Evolutionary conservation across 2,888 invertebrate genomes (phyloP).

Genomic region (Hipparchia semele): DNA sequence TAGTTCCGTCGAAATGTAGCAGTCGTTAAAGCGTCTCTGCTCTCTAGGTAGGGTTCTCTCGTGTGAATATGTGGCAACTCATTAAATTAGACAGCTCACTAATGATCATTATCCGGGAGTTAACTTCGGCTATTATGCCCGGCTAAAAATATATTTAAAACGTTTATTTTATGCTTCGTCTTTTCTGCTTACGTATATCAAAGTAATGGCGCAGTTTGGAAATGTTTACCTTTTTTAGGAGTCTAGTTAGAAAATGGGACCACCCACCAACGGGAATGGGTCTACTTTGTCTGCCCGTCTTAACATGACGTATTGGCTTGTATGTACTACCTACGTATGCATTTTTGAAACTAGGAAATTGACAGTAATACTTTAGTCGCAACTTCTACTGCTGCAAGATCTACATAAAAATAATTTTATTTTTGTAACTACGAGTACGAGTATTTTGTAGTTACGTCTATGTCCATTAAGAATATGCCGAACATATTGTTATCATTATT

Average conservation of each 20-base stretch:
- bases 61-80: conserved; percentile 32
- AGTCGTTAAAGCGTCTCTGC: conserved; percentile 7
- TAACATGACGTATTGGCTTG: too few species aligned
- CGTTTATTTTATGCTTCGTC: background rate
- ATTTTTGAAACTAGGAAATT: too few species aligned
- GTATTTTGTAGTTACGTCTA: too few species aligned
- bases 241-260: too few species aligned
- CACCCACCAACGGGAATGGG: too few species aligned
- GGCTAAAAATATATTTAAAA: conserved; percentile 21
- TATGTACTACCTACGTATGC: too few species aligned
- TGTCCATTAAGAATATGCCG: background rate
- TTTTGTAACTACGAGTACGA: too few species aligned
- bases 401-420: too few species aligned
- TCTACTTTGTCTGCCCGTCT: too few species aligned
- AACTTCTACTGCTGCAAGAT: background rate
- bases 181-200: background rate
- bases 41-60: conserved; percentile 1
- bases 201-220: background rate
- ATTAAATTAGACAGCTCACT: conserved; percentile 43
- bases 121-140: conserved; percentile 11
- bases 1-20: conserved; percentile 9
- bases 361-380: background rate
- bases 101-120: conserved; percentile 41
- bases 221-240: background rate
- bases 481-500: background rate